Percentiles rank a stretch among this genome's conserved stretches.
phyloP scores from a whole-genome alignment of 2,888 invertebrate species.

The Crossocerus cetratus region DNA sequence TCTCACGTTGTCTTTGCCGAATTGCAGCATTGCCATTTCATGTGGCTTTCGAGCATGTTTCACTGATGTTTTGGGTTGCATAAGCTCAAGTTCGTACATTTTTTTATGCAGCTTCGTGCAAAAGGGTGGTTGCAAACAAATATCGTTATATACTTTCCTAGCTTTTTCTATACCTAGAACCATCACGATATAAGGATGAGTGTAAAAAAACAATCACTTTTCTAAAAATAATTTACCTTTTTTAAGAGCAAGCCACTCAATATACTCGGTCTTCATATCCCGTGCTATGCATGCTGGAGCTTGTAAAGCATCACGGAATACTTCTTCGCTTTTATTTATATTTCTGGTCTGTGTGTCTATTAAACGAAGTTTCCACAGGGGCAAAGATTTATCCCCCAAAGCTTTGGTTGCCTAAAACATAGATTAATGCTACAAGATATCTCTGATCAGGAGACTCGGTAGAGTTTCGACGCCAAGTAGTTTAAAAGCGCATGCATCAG shows the following conservation, averaged over 20 bases:
- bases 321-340: conserved; percentile 72
- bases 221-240: too few species aligned
- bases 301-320: conserved; percentile 77
- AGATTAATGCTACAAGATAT: neutral
- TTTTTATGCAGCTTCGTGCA: conserved; percentile 81
- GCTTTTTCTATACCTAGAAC: conserved; percentile 79
- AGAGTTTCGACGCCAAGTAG: too few species aligned
- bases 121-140: conserved; percentile 81
- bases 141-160: conserved; percentile 81
- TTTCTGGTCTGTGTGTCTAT: conserved; percentile 70
- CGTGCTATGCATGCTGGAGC: conserved; percentile 78
- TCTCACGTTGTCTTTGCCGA: conserved; percentile 82
- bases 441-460: neutral
- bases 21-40: conserved; percentile 82
- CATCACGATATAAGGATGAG: too few species aligned
- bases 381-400: conserved; percentile 74
- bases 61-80: conserved; percentile 71
- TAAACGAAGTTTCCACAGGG: conserved; percentile 77
- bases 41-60: conserved; percentile 78
- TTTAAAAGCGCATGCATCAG: neutral
- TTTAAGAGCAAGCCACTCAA: conserved; percentile 80
- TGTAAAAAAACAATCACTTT: too few species aligned
- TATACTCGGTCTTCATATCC: conserved; percentile 80
- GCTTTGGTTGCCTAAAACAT: conserved; percentile 67
- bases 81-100: conserved; percentile 79